A percentile compares a stretch with the other conserved stretches of the same genome.
These are phyloP conservation scores for Seriola quinqueradiata DNA, from an alignment of 2,113 vertebrate species.

Conservation along the genomic window DNA sequence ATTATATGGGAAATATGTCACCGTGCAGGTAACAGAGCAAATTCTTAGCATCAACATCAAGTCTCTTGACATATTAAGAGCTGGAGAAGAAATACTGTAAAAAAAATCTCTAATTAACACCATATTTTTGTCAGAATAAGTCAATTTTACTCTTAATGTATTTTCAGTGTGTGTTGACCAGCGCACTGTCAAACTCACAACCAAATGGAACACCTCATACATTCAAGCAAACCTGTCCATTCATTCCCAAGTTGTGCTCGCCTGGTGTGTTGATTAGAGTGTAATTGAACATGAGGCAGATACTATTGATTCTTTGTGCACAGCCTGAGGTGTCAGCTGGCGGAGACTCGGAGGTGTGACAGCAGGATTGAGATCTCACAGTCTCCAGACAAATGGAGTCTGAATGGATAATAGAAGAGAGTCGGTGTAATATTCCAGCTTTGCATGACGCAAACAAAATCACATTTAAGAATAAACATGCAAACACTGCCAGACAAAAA, in stretches of 20 bases:
- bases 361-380: constrained; percentile 67
- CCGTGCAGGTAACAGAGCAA: neutral
- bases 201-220: constrained; percentile 11
- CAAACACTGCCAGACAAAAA: constrained; percentile 1
- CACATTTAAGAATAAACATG: neutral
- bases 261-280: constrained; percentile 58
- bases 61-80: too few relatives aligned
- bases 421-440: neutral
- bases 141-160: neutral
- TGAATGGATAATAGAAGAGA: constrained; percentile 39
- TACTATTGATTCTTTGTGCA: constrained; percentile 67
- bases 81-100: neutral
- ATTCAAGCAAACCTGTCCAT: constrained; percentile 36
- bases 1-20: neutral
- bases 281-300: constrained; percentile 72
- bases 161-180: neutral
- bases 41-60: neutral
- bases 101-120: neutral
- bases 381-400: constrained; percentile 41
- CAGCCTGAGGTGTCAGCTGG: constrained; percentile 68
- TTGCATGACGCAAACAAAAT: constrained; percentile 41
- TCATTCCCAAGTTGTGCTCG: constrained; percentile 39
- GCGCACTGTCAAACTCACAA: neutral
- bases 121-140: neutral
- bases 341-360: constrained; percentile 54